Evolutionary conservation across 2,888 invertebrate species (phyloP).

Genomic region (Apodemia duryi): DNA sequence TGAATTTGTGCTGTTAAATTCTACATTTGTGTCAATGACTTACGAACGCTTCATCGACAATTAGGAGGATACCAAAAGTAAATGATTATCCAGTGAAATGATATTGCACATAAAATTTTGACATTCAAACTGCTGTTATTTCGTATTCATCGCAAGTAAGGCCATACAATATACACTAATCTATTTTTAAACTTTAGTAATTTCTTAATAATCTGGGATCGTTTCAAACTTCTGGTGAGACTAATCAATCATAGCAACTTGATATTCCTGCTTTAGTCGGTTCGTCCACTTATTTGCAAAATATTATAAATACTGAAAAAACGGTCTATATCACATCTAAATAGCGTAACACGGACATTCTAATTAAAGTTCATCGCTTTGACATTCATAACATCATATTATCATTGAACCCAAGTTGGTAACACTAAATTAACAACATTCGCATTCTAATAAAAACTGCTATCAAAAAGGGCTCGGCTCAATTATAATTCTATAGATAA

Average conservation of each 20-base stretch:
- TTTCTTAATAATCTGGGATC: constrained; percentile 76
- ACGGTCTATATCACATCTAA: constrained; percentile 68
- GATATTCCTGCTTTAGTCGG: constrained; percentile 69
- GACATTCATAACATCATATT: constrained; percentile 76
- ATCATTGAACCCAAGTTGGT: constrained; percentile 59
- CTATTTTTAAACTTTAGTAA: constrained; percentile 80
- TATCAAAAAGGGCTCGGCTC: constrained; percentile 73
- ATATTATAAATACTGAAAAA: constrained; percentile 41
- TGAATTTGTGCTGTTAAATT: constrained; percentile 74
- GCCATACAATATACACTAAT: constrained; percentile 79
- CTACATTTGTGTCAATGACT: constrained; percentile 73
- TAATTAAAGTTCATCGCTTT: constrained; percentile 79
- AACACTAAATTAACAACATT: constrained; percentile 69
- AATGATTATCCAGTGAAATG: constrained; percentile 76
- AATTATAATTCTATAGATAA: constrained; percentile 66
- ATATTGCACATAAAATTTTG: constrained; percentile 78
- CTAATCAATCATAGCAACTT: constrained; percentile 54
- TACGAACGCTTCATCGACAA: constrained; percentile 67
- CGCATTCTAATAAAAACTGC: constrained; percentile 66
- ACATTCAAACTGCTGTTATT: constrained; percentile 78
- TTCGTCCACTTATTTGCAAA: constrained; percentile 59
- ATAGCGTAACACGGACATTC: constrained; percentile 76
- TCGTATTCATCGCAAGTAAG: constrained; percentile 79
- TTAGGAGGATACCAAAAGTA: constrained; percentile 58
- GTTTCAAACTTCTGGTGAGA: constrained; percentile 71